Evolutionary conservation across 2,113 vertebrate species (phyloP).

Genomic region (Bubo bubo): DNA sequence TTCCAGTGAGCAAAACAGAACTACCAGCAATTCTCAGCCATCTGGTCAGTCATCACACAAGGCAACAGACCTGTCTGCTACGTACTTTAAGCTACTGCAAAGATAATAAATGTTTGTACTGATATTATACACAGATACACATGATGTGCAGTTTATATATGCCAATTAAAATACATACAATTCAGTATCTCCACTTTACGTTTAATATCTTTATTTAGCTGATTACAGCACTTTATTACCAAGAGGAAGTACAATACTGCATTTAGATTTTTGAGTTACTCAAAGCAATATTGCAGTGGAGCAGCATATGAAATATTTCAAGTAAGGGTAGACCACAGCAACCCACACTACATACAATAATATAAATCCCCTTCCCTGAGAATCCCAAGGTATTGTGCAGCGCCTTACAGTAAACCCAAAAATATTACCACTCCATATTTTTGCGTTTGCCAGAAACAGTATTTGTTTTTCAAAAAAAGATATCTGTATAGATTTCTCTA

Average conservation of each 20-base stretch:
- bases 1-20: neutral
- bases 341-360: neutral
- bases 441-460: neutral
- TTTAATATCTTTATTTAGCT: neutral
- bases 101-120: neutral
- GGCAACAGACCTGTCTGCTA: neutral
- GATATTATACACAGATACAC: neutral
- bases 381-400: neutral
- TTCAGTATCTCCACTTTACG: neutral
- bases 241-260: neutral
- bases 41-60: neutral
- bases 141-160: neutral
- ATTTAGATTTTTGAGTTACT: neutral
- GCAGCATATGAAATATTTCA: neutral
- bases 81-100: neutral
- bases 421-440: neutral
- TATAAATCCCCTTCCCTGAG: neutral
- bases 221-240: neutral
- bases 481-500: neutral
- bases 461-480: neutral
- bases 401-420: neutral
- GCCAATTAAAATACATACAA: neutral
- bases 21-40: neutral
- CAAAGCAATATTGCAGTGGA: neutral
- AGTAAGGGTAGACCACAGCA: neutral